Base-by-base conservation (phyloP, 2,797 vertebrate species). In the Linurgus olivaceus region DNA sequence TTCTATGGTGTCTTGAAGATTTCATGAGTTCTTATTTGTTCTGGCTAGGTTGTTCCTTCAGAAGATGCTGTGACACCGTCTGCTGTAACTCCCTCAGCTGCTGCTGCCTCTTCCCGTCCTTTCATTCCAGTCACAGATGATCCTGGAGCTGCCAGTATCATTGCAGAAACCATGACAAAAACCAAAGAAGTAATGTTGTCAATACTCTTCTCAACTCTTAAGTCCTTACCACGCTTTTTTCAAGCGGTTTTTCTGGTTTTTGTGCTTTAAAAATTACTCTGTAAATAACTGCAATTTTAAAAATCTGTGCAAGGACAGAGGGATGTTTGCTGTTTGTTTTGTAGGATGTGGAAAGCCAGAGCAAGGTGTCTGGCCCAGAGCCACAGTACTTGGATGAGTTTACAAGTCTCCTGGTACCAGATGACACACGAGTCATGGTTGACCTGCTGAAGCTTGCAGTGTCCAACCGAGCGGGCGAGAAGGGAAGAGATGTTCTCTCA, bases 121-220 rank as follows among this genome's bases (percentile, higher is more conserved):
- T 99, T 99, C 94, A 99, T 99, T 96, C 99, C 99, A 2, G 99
- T 99, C 93, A 99, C 99, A 1, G 99, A 99, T 88, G 99, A 99
- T 96, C 99, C 99, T 4, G 99, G 99, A 94, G 99, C 99, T 37
- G 99, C 99, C 91, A 99, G 99, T 98, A 99, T 99, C 96, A 99
- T 99, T 76, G 99, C 99, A 20, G 99, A 99, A 96, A 99, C 99
- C 72, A 99, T 99, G 99, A 99, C 99, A 66, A 99, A 99, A 97
- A 99, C 99, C 58, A 99, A 99, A 98, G 99, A 99, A 98, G 99
- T 99, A 72, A 72, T 88, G 70, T n/a, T 54, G 8, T 51, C 48
- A 74, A 50, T 79, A 31, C n/a, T 19, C 37, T 80, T n/a, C 58
- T 70, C 81, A 76, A 71, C 51, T 65, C 37, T 63, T 24, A 33